Evolutionary conservation across 2,888 invertebrate species (phyloP), one percentile per base, ranked within the genome.

Genomic region (Macrosoma leucophasiata): DNA sequence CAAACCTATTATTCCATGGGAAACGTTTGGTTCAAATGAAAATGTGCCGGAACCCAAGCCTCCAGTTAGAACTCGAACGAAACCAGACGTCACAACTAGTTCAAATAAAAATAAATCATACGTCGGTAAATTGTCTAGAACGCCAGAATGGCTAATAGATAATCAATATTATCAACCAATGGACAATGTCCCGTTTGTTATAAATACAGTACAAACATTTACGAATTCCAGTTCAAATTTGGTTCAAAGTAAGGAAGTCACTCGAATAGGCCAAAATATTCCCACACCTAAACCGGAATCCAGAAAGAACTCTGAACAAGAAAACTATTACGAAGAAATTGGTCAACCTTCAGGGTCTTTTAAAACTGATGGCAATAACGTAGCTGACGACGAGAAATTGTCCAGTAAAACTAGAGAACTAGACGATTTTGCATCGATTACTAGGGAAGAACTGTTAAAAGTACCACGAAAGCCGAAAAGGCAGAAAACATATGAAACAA

Each of bases 321-420:
- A 84, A 39, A 78, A 84, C 41, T 65, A 72, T 30, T 84, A 84
- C 31, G 84, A 84, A 60, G 84, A 84, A 62, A 84, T 84, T 12
- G 81, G 78, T 0, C 52, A 62, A 45, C 67, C 69, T 2, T 21
- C 48, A 0, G 8, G 36, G 14, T 52, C 54, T 50, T 29, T 21
- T 30, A 9, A 12, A 13, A 3, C 39, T 20, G 13, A 56, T 4
- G 51, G 48, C 23, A 75, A 66, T 36, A 75, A 77, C 33, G 58
- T 79, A 41, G 82, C 81, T 2, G 82, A 84, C 36, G 82, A 84
- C 22, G 81, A 75, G 4, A 82, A 82, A 53, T 57, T 82, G 24
- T 69, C 68, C 1, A 67, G 60, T 19, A 67, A 62, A 50, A 50
- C 49, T 7, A 41, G 50, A 2, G 29, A 44, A 26, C 39, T 46